Percentiles rank a stretch among this genome's conserved stretches.
Conservation (phyloP, 1,140 invertebrate species). For the Hypsibius dujardini region DNA sequence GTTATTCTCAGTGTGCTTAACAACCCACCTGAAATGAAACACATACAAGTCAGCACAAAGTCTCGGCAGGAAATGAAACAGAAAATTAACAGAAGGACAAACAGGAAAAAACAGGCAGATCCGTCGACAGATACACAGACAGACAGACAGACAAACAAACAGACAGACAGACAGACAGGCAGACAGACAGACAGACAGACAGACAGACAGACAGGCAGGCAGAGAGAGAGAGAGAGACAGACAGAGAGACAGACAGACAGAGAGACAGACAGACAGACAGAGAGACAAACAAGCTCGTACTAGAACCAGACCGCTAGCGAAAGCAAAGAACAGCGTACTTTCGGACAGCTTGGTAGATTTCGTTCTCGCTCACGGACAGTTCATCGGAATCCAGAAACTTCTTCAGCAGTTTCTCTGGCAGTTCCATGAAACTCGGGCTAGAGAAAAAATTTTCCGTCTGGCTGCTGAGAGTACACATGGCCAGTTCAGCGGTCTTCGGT, state of each 20-base stretch:
- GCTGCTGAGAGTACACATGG: background rate
- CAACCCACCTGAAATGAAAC: slow-evolving; percentile 6
- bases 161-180: background rate
- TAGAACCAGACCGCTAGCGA: too few species aligned
- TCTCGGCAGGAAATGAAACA: background rate
- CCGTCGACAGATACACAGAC: background rate
- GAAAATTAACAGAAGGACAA: background rate
- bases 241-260: too few species aligned
- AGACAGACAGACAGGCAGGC: background rate
- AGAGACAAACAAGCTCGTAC: too few species aligned
- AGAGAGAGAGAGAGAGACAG: background rate
- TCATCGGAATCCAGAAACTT: too few species aligned
- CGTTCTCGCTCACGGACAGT: too few species aligned
- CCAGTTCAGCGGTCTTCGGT: background rate
- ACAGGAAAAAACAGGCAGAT: background rate
- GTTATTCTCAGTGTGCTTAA: background rate
- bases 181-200: background rate
- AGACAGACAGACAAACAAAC: too few species aligned
- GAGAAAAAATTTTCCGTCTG: background rate
- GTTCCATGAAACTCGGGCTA: too few species aligned
- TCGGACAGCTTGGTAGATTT: too few species aligned
- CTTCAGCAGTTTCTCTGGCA: too few species aligned
- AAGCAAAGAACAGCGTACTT: too few species aligned
- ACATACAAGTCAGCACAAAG: background rate
- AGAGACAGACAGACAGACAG: too few species aligned